Base-by-base conservation (phyloP, 2,888 invertebrate species). In the Chrysolina haemoptera region DNA sequence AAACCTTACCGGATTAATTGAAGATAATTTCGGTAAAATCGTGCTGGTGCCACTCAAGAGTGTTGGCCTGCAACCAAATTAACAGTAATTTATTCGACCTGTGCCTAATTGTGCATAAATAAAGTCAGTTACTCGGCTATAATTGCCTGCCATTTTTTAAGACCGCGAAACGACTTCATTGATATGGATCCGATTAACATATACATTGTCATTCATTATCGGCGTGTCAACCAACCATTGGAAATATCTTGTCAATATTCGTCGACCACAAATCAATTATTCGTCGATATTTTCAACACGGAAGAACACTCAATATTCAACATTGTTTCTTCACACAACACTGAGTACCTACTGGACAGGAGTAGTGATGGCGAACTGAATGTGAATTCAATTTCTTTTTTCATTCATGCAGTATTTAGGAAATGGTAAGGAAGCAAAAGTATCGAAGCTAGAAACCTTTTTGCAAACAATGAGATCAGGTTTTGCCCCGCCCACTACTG, bases 171-270 rank as follows among this genome's bases (percentile, higher is more conserved):
- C 53, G 22, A 53, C 53, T 53, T 53, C 53, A 53, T 53, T 53
- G 53, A 53, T 53, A 53, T 53, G 53, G 53, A 53, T 53, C 22
- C 22, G 53, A 53, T 53, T 53, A 53, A 53, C 53, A 53, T 53
- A 53, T 53, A 53, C 53, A 53, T 53, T 18, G 53, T 20, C 11
- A 53, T 53, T 53, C 53, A 53, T 53, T 53, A 53, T 20, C 53
- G 53, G 53, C 18, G 18, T 53, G 53, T 53, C 53, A 53, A 53
- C 9, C 10, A 20, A 53, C 4, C 20, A 20, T 53, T 53, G 53
- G 53, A 53, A 11, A 53, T 53, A 53, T 20, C 20, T 53, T 53
- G 53, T 53, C 53, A 53, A 53, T 53, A 53, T 53, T 53, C 18
- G 20, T 53, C 18, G 53, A 53, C 20, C 53, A 20, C 53, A 53